Evolutionary conservation across 2,113 vertebrate genomes (phyloP), one percentile per base, ranked within the genome.

Genomic region (Siphamia tubifer): DNA sequence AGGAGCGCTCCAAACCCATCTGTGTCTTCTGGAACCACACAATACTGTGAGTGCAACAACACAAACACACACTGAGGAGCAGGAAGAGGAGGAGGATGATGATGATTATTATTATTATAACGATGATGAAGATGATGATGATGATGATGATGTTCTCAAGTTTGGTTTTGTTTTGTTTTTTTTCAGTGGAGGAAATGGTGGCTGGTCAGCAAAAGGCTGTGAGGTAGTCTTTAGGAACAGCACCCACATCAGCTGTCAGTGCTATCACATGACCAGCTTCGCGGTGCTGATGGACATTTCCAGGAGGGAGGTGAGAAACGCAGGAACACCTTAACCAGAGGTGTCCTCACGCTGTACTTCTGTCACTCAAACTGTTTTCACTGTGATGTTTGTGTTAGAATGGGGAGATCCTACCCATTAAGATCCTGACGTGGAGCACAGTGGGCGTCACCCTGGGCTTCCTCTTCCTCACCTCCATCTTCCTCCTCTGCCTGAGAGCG

Each of bases 11-110:
- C 64, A 99, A 98, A 64, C 96, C 97, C 83, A 95, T 97, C 90
- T 99, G 97, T 1, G 97, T 99, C 51, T 97, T 97, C 91, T 99
- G 97, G 97, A 98, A 99, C 79, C 96, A 98, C 70, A 94, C 93
- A 0, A 93, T 96, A 40, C 89, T 94, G 96, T 98, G 90, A 95
- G 94, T n/a, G 2, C 21, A 36, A 6, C 34, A 8, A 4, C 23
- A 7, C 11, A 35, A 20, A 56, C 28, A 7, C 21, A 44, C 10
- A n/a, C 42, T 30, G 12, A 45, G n/a, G 1, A 12, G 10, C 7
- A 9, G n/a, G n/a, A n/a, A n/a, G n/a, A n/a, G n/a, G n/a, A n/a
- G n/a, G n/a, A n/a, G n/a, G n/a, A n/a, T n/a, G n/a, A n/a, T n/a
- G n/a, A n/a, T n/a, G n/a, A n/a, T n/a, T n/a, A n/a, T n/a, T n/a